Percentiles rank a stretch among this genome's conserved stretches.
Conservation (phyloP, 2,797 vertebrate genomes). For the Cottoperca gobio region DNA sequence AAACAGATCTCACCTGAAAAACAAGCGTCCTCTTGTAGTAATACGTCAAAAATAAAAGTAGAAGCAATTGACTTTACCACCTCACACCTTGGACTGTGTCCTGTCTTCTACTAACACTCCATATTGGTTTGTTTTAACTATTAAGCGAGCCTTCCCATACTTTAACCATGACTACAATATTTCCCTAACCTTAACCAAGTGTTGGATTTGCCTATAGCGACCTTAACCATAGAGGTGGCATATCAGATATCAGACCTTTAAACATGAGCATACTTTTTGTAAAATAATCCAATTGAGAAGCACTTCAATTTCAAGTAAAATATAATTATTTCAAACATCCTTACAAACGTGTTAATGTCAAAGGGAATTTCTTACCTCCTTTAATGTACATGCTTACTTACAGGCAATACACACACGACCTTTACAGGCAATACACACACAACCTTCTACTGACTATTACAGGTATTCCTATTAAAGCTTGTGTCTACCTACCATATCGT, state of each 20-base stretch:
- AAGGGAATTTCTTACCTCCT: not conserved
- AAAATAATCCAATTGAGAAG: not conserved
- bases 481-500: not conserved
- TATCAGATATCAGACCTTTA: not conserved
- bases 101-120: not conserved
- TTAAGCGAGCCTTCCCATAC: not conserved
- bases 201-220: not conserved
- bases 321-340: not conserved
- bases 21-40: not conserved
- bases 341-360: not conserved
- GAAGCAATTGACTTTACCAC: not conserved
- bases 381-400: not conserved
- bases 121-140: not conserved
- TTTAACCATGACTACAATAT: not conserved
- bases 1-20: not conserved
- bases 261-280: not conserved
- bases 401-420: too few species aligned
- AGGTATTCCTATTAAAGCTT: not conserved
- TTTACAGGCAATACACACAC: too few species aligned
- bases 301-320: not conserved
- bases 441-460: not conserved
- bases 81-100: not conserved
- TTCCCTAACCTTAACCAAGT: not conserved
- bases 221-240: not conserved
- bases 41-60: too few species aligned